Evolutionary conservation across 2,113 vertebrate genomes (phyloP).

Genomic region (Nothocercus nigrocapillus): DNA sequence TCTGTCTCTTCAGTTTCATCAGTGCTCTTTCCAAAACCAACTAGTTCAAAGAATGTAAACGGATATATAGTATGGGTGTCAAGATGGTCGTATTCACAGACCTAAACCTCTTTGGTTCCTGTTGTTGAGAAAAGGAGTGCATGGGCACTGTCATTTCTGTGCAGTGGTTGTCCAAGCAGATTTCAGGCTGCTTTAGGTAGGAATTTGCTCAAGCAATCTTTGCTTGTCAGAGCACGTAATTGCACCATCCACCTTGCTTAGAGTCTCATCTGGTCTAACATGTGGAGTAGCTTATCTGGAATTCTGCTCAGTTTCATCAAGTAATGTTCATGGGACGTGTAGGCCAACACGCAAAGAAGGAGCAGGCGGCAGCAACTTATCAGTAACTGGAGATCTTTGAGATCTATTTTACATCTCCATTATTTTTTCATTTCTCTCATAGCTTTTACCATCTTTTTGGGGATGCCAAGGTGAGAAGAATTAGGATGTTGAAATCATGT

Average conservation of each 20-base stretch:
- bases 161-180: not conserved
- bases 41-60: not conserved
- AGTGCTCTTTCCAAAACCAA: not conserved
- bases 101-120: not conserved
- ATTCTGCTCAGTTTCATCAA: not conserved
- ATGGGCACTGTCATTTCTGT: not conserved
- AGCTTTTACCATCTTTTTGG: not conserved
- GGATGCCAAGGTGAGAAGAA: not conserved
- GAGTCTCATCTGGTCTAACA: not conserved
- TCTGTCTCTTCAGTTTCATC: not conserved
- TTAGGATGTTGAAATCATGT: not conserved
- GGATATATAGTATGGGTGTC: not conserved
- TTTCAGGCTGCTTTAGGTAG: not conserved
- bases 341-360: not conserved
- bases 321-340: not conserved
- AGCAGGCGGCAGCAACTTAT: not conserved
- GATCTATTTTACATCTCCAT: not conserved
- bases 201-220: not conserved
- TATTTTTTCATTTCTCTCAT: not conserved
- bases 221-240: not conserved
- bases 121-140: not conserved
- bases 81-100: not conserved
- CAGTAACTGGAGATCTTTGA: not conserved
- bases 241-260: not conserved
- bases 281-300: accelerated